Percentiles rank a stretch among this genome's conserved stretches.
These are phyloP conservation scores for Whitmania pigra DNA, from an alignment of 1,140 invertebrate species.

Conservation along the genomic window DNA sequence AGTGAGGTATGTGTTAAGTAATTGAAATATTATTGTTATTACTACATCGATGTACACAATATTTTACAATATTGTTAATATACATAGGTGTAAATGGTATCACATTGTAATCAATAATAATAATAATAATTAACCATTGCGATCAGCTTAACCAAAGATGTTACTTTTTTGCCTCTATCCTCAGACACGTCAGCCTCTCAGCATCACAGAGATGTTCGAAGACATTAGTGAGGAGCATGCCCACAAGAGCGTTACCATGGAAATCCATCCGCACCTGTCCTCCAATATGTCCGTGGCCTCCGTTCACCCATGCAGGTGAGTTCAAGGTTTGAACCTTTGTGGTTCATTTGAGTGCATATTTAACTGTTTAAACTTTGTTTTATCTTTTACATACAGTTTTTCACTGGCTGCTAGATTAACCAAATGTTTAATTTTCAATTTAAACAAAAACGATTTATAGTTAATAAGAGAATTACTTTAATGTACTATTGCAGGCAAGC, in stretches of 20 bases:
- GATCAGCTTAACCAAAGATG: too few species aligned
- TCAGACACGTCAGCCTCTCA: constrained; percentile 73
- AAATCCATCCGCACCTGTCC: constrained; percentile 84
- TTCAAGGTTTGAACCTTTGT: not conserved
- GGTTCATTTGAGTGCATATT: too few species aligned
- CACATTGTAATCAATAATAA: too few species aligned
- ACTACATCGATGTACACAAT: not conserved
- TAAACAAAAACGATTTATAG: too few species aligned
- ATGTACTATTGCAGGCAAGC: constrained; percentile 62
- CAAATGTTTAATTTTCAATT: too few species aligned
- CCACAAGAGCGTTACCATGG: constrained; percentile 99
- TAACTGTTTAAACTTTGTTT: too few species aligned
- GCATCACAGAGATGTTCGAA: constrained; percentile 93
- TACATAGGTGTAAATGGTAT: too few species aligned
- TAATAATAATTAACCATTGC: too few species aligned
- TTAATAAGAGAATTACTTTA: too few species aligned
- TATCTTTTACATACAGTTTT: too few species aligned
- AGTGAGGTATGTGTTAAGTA: constrained; percentile 59
- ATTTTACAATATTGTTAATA: too few species aligned
- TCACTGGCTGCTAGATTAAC: too few species aligned
- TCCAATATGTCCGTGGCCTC: constrained; percentile 66
- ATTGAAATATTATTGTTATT: not conserved
- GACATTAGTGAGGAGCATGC: constrained; percentile 95
- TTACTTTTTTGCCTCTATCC: constrained; percentile 12
- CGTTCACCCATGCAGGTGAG: constrained; percentile 84